phyloP scores from a whole-genome alignment of 2,113 vertebrate species.

The Trogon surrucura region DNA sequence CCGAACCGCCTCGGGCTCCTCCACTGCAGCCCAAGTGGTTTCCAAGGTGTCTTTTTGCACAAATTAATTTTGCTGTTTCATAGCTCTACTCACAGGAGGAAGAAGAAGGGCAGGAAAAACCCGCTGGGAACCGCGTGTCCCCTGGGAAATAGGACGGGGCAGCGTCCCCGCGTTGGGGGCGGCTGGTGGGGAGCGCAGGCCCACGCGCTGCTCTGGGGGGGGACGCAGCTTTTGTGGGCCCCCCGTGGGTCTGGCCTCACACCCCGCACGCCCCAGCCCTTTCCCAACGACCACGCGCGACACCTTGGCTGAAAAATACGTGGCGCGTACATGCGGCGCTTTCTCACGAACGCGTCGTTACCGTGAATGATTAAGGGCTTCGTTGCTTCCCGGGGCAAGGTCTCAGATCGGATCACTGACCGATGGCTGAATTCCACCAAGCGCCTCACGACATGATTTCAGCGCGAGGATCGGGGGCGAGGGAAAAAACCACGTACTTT shows the following conservation, averaged over 20 bases:
- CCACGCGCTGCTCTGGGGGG: neutral
- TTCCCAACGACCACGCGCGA: neutral
- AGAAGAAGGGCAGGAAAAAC: neutral
- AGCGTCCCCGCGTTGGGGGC: neutral
- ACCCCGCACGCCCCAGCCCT: neutral
- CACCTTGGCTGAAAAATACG: neutral
- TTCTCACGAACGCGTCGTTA: constrained; percentile 29
- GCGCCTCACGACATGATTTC: neutral
- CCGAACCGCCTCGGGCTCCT: neutral
- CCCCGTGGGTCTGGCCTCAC: neutral
- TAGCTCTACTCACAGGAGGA: neutral
- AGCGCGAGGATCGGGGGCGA: neutral
- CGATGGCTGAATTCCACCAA: constrained; percentile 5
- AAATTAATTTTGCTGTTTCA: neutral
- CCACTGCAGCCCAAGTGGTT: neutral
- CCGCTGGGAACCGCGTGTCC: neutral
- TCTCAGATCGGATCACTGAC: neutral
- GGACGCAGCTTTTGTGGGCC: constrained; percentile 41
- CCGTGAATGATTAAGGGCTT: constrained; percentile 58
- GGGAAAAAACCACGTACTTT: neutral
- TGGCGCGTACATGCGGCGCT: neutral
- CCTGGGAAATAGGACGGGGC: neutral
- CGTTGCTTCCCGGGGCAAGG: constrained; percentile 50
- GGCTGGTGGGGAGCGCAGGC: neutral
- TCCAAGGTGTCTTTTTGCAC: neutral